phyloP scores from a whole-genome alignment of 2,888 invertebrate genomes.

The Metalampra italica region DNA sequence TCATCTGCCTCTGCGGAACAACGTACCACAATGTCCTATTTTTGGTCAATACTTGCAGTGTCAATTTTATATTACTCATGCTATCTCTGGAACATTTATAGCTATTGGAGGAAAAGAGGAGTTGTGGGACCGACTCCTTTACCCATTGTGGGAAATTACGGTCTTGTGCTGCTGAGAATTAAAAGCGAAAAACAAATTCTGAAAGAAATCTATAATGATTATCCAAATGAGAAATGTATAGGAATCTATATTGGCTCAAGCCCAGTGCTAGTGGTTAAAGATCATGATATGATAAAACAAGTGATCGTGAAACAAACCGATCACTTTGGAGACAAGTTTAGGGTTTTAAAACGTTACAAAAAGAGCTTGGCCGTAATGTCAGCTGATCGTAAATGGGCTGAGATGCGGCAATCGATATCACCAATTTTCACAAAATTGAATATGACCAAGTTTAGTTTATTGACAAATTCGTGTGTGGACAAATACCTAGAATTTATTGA shows the following conservation, averaged over 20 bases:
- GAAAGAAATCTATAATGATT: not conserved
- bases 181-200: not conserved
- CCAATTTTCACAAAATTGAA: slow-evolving; percentile 1
- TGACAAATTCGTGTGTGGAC: not conserved
- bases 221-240: slow-evolving; percentile 2
- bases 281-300: slow-evolving; percentile 1
- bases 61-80: not conserved
- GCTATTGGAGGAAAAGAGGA: not conserved
- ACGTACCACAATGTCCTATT: no score
- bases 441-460: not conserved
- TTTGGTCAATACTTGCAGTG: no score
- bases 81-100: not conserved
- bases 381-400: not conserved
- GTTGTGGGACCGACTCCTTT: slow-evolving; percentile 2
- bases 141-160: slow-evolving; percentile 3
- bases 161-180: not conserved
- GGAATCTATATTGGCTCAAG: not conserved
- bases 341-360: not conserved
- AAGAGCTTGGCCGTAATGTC: not conserved
- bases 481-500: not conserved
- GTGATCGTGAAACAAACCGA: not conserved
- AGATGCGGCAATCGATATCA: not conserved
- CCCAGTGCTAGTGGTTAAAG: not conserved
- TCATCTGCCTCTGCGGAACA: no score
- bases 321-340: not conserved